phyloP scores from a whole-genome alignment of 2,797 vertebrate genomes.

The Pseudomugil tenellus region DNA sequence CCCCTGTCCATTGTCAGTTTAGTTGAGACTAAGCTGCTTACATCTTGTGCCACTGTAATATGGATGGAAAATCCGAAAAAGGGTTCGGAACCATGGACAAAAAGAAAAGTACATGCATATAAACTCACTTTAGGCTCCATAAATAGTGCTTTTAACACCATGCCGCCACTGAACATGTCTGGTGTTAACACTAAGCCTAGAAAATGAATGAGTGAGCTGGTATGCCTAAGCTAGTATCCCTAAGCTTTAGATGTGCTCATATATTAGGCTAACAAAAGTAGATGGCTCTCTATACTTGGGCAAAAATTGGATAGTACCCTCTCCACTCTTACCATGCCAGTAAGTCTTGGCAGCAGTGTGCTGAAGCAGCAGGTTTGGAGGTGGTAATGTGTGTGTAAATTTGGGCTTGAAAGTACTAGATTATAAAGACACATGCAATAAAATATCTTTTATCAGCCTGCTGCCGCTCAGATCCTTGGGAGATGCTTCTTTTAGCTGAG shows the following conservation, averaged over 20 bases:
- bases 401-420: slow-evolving; percentile 57
- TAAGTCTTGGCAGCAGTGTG: slow-evolving; percentile 59
- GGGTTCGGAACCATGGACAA: slow-evolving; percentile 59
- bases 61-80: slow-evolving; percentile 57
- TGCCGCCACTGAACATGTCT: slow-evolving; percentile 52
- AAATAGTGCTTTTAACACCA: slow-evolving; percentile 73
- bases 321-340: slow-evolving; percentile 51
- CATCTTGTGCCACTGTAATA: slow-evolving; percentile 47
- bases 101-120: slow-evolving; percentile 60
- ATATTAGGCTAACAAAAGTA: slow-evolving; percentile 73
- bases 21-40: slow-evolving; percentile 29
- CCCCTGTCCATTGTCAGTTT: background rate
- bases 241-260: slow-evolving; percentile 73
- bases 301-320: slow-evolving; percentile 60
- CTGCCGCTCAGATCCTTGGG: slow-evolving; percentile 43
- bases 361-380: slow-evolving; percentile 74
- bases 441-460: slow-evolving; percentile 67
- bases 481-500: slow-evolving; percentile 40
- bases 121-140: slow-evolving; percentile 70
- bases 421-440: slow-evolving; percentile 56
- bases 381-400: slow-evolving; percentile 57
- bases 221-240: slow-evolving; percentile 68
- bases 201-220: slow-evolving; percentile 72
- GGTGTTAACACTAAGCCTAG: slow-evolving; percentile 73
- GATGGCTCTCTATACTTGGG: slow-evolving; percentile 65